Evolutionary conservation across 1,140 invertebrate genomes (phyloP), one percentile per base, ranked within the genome.

Genomic region (Lamellibrachia luymesi): DNA sequence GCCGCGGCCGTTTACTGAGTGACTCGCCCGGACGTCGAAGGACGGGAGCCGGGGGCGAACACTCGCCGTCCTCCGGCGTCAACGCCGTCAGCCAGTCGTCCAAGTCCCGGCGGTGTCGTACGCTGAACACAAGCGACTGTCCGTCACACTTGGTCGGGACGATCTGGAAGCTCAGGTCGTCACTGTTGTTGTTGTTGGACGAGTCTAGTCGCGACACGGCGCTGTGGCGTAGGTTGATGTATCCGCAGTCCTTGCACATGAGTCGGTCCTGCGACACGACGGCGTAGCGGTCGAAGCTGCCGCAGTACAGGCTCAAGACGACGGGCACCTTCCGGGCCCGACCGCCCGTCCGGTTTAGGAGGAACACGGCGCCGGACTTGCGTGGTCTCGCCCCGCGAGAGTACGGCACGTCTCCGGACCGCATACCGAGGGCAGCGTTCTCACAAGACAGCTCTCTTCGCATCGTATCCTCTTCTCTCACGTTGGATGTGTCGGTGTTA

Each of bases 241-340:
- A 92, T 10, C 92, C 92, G 51, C 50, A 92, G 52, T 92, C 92
- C 50, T 92, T 92, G 51, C 27, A 51, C 50, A 92, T 38, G 2
- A 92, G n/a, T n/a, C 51, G 6, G 51, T 92, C 92, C 92, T 92
- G 92, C 4, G 92, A 92, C 10, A 92, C 52, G 49, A 92, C 92
- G 27, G 92, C 92, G 52, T 92, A 92, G 10, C 92, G 92, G 50
- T 52, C 92, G 52, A 92, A 92, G 27, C 50, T 51, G 50, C 50
- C 52, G 8, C 49, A 51, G 50, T 92, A 92, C 10, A 92, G 50
- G 13, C 51, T 92, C 92, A 92, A 10, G 2, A 92, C 52, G 92
- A 92, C 92, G 17, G 49, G 92, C 49, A 92, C 50, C n/a, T 64
- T 51, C 27, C 27, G 6, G 2, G 27, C 49, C 22, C 38, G 27